Conservation (phyloP, 1,140 invertebrate genomes). For the Platyura marginata region DNA sequence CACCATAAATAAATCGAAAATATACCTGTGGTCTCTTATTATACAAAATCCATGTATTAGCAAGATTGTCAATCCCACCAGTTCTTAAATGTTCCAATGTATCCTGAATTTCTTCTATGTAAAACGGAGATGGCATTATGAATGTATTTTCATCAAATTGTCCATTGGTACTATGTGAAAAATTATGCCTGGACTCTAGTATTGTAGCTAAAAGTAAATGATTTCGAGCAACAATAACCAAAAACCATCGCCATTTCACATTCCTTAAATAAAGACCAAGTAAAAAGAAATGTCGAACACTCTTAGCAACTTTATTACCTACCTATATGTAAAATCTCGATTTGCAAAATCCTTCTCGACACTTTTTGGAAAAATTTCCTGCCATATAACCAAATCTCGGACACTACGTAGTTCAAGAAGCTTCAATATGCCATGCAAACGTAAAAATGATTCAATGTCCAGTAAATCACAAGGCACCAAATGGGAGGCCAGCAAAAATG, state of each 20-base stretch:
- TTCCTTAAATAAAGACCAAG: too few relatives aligned
- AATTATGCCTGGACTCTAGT: slow-evolving; percentile 44
- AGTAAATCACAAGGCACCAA: slow-evolving; percentile 46
- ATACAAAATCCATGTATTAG: slow-evolving; percentile 36
- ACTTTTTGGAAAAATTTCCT: slow-evolving; percentile 38
- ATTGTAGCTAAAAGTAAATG: slow-evolving; percentile 49
- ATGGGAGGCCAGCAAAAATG: slow-evolving; percentile 51
- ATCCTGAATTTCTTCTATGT: slow-evolving; percentile 47
- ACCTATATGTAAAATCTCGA: slow-evolving; percentile 12
- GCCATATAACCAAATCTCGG: slow-evolving; percentile 55
- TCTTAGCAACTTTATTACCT: slow-evolving; percentile 8
- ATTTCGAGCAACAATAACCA: slow-evolving; percentile 51
- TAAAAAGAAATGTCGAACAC: too few relatives aligned
- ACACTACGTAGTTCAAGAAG: slow-evolving; percentile 41
- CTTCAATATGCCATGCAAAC: slow-evolving; percentile 44
- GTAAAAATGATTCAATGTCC: slow-evolving; percentile 47
- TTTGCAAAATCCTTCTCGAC: slow-evolving; percentile 7
- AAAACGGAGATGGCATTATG: slow-evolving; percentile 27
- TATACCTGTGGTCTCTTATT: slow-evolving; percentile 29
- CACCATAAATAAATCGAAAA: too few relatives aligned
- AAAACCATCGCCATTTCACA: slow-evolving; percentile 41
- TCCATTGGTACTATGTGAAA: too few relatives aligned
- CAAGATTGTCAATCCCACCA: slow-evolving; percentile 37
- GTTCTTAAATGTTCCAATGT: slow-evolving; percentile 45
- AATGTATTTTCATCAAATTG: not conserved